phyloP scores from a whole-genome alignment of 2,797 vertebrate species.

The Microtus californicus region DNA sequence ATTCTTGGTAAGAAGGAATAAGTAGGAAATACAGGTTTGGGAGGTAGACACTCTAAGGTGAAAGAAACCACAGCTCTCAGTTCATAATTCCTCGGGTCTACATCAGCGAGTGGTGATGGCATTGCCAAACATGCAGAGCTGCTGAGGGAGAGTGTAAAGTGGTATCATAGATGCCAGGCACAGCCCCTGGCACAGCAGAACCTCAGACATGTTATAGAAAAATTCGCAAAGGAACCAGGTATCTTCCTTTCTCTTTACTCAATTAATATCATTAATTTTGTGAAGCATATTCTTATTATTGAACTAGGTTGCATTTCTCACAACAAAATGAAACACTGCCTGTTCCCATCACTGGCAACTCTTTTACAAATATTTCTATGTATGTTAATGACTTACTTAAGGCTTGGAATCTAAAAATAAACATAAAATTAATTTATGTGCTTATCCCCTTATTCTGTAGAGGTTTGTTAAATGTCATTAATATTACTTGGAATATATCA shows the following conservation, averaged over 20 bases:
- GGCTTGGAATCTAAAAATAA: neutral
- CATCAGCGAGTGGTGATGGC: neutral
- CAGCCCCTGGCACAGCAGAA: neutral
- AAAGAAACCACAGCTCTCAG: neutral
- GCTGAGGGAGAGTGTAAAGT: neutral
- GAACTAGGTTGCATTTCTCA: neutral
- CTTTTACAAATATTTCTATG: conserved; percentile 20
- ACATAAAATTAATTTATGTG: neutral
- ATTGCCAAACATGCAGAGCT: neutral
- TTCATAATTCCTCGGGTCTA: neutral
- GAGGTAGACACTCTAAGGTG: neutral
- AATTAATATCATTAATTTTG: conserved; percentile 9
- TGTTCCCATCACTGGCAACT: neutral
- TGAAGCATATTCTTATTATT: conserved; percentile 42
- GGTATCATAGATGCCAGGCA: neutral
- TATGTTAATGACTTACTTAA: conserved; percentile 38
- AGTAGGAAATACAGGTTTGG: neutral
- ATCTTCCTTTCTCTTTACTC: conserved; percentile 4
- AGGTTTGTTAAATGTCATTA: conserved; percentile 7
- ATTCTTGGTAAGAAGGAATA: neutral
- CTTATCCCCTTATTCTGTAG: neutral
- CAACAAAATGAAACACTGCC: neutral
- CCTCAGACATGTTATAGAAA: neutral
- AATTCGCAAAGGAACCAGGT: neutral
- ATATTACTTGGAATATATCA: neutral